Evolutionary conservation across 2,888 invertebrate genomes (phyloP).

Genomic region (Leucozona laternaria): DNA sequence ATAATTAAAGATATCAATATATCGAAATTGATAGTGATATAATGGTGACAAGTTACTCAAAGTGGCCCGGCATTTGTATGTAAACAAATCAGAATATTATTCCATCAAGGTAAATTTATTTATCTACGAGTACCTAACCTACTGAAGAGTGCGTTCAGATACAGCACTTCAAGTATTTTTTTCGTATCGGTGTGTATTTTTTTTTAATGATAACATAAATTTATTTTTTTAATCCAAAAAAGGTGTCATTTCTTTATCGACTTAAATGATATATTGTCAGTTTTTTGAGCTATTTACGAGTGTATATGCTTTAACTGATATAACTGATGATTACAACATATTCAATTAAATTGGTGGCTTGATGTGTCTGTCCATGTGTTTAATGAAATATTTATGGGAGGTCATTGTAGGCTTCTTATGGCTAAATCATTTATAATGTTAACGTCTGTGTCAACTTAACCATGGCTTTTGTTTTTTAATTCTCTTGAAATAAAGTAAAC

Average conservation of each 20-base stretch:
- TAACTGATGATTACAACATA: not conserved
- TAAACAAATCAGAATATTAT: slow-evolving; percentile 25
- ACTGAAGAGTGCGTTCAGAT: not conserved
- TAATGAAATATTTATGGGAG: not conserved
- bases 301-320: not conserved
- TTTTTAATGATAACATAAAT: slow-evolving; percentile 19
- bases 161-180: not conserved
- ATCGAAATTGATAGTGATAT: slow-evolving; percentile 22
- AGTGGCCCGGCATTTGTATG: slow-evolving; percentile 7
- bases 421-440: not conserved
- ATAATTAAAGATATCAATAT: slow-evolving; percentile 16
- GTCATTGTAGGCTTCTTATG: not conserved
- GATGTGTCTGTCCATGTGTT: not conserved
- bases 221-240: slow-evolving; percentile 13
- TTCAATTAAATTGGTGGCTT: not conserved
- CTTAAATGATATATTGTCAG: slow-evolving; percentile 27
- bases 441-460: not conserved
- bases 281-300: not conserved
- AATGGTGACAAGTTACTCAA: slow-evolving; percentile 1
- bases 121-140: not conserved
- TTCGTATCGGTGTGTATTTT: not conserved
- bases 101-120: slow-evolving; percentile 1
- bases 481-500: not conserved
- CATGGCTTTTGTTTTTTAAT: not conserved
- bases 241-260: slow-evolving; percentile 27